Evolutionary conservation across 2,113 vertebrate species (phyloP), one percentile per base, ranked within the genome.

Genomic region (Poeciliopsis turrubarensis): DNA sequence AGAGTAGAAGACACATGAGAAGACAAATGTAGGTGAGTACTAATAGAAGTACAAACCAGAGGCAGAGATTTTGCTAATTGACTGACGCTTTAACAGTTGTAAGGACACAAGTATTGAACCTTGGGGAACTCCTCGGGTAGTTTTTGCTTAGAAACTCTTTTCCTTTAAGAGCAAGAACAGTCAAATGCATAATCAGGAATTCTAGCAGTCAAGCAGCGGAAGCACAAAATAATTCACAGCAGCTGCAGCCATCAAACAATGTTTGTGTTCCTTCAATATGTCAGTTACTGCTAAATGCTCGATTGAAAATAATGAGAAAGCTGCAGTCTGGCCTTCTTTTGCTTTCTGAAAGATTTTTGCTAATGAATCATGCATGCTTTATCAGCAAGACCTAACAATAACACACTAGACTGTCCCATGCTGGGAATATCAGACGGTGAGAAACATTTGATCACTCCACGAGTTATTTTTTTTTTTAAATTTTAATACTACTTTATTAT

Each of bases 371-470:
- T 47, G 44, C 4, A 47, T 22, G 44, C 14, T 47, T 47, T 47
- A 47, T 47, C 17, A 47, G 44, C 44, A 19, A 19, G 44, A 60
- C 64, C 51, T 78, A 81, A 83, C 65, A 73, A 82, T 78, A 89
- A 84, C 80, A 80, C 67, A 65, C 80, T 68, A 82, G 77, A 88
- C 61, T 70, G 66, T 80, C 64, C 67, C 74, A 11, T 66, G 69
- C 72, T 77, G 65, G 84, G 79, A 82, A 72, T 47, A 66, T 47
- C 1, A 7, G 74, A 74, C 68, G 60, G 78, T 72, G 61, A 82
- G 73, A 66, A 84, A 81, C 54, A 27, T 3, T 5, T 29, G 61
- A 71, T 76, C 19, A 72, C 57, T 68, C 68, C 70, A 70, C 29
- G 31, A 19, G 32, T 13, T 25, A 67, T 68, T 30, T 60, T 3